Evolutionary conservation across 1,140 invertebrate species (phyloP).

Genomic region (Atta cephalotes): DNA sequence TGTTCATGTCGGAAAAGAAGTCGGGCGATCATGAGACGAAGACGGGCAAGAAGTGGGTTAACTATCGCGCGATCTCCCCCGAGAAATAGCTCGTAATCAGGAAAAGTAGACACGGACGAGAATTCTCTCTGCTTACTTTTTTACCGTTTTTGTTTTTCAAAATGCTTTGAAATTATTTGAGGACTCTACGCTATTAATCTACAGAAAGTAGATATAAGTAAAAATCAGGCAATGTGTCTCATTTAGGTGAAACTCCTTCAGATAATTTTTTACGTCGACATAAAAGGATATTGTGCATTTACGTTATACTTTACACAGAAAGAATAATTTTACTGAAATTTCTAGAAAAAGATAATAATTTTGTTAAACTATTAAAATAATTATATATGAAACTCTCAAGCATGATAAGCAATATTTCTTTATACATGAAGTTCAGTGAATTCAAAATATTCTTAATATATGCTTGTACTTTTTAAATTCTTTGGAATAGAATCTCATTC

Average conservation of each 20-base stretch:
- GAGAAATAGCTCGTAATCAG: slow-evolving; percentile 55
- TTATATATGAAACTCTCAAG: too few relatives aligned
- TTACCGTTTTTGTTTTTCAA: neutral
- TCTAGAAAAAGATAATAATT: too few relatives aligned
- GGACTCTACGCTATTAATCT: neutral
- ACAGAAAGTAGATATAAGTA: neutral
- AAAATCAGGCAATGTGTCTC: too few relatives aligned
- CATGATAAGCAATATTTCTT: too few relatives aligned
- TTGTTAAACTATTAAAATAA: too few relatives aligned
- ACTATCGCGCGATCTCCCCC: slow-evolving; percentile 60
- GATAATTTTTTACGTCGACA: neutral
- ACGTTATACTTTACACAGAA: neutral
- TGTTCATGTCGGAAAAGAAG: slow-evolving; percentile 54
- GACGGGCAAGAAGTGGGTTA: slow-evolving; percentile 56
- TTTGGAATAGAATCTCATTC: too few relatives aligned
- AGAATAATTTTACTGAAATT: too few relatives aligned
- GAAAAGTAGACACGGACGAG: slow-evolving; percentile 7
- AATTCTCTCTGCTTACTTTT: neutral
- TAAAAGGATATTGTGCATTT: neutral
- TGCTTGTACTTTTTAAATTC: too few relatives aligned
- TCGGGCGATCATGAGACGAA: slow-evolving; percentile 13
- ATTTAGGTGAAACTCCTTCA: too few relatives aligned
- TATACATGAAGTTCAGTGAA: too few relatives aligned
- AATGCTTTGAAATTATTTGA: neutral
- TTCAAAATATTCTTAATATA: too few relatives aligned